Base-by-base conservation (phyloP, 2,888 invertebrate genomes). In the Thera obeliscata region DNA sequence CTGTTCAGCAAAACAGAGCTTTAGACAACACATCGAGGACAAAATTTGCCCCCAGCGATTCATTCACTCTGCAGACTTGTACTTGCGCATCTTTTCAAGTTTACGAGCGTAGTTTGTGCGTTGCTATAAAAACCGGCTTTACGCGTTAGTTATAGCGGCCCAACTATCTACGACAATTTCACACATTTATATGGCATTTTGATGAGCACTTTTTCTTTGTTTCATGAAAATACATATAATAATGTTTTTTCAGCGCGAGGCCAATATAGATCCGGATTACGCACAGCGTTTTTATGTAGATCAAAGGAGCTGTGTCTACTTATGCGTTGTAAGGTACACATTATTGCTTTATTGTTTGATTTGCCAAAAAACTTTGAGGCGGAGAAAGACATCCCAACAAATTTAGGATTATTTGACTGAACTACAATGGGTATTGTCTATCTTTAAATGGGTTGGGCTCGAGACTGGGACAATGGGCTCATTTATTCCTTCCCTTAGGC, bases 341-440 rank as follows among this genome's bases (percentile, higher is more conserved):
- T 7, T 22, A 41, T 36, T 56, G n/a, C 38, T 41, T 54, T 43
- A 46, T 46, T 61, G 76, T 82, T 78, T 69, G 78, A 78, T 82
- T 83, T 78, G 81, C 82, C 78, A 80, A 74, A 66, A 80, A 86
- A 85, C 78, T 85, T 84, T 77, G 78, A 78, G 82, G 78, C 82
- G 80, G 78, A 78, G 82, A 85, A 85, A 87, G 86, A 85, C 86
- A 86, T 87, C 83, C 80, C 81, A 84, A 86, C 87, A 85, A 87
- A 88, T 88, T 90, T 85, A 82, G 86, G 81, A 87, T 88, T 87
- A 88, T 86, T 87, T 84, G 81, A 82, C 81, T 84, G 82, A 81
- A 85, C 82, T 84, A 88, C 88, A 88, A 88, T 89, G 84, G 87
- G 86, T 85, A 89, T 90, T 90, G 89, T 90, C 87, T 88, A 85